A percentile compares a stretch with the other conserved stretches of the same genome.
phyloP scores from a whole-genome alignment of 2,888 invertebrate genomes.

The Clepsis dumicolana region DNA sequence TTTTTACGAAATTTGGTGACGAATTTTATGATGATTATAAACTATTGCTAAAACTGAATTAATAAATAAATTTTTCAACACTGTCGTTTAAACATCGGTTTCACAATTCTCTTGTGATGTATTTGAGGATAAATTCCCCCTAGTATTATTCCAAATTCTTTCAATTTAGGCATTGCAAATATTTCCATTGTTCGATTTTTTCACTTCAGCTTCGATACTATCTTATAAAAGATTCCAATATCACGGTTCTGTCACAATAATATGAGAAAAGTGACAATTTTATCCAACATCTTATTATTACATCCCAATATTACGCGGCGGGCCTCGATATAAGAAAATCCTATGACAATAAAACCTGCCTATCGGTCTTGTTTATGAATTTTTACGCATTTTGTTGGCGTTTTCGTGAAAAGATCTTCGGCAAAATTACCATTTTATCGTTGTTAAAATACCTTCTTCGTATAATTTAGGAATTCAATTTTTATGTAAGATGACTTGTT shows the following conservation, averaged over 20 bases:
- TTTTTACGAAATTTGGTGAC: background rate
- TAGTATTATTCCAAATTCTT: background rate
- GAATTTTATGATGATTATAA: background rate
- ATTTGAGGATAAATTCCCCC: background rate
- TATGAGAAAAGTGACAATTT: conserved; percentile 49
- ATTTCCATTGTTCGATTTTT: conserved; percentile 35
- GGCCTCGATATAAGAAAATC: conserved; percentile 30
- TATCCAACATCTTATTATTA: conserved; percentile 45
- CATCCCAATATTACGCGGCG: conserved; percentile 40
- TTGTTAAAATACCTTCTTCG: background rate
- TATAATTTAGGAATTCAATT: background rate
- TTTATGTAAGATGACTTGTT: background rate
- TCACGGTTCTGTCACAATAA: conserved; percentile 37
- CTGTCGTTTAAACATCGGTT: background rate
- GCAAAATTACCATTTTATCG: conserved; percentile 11
- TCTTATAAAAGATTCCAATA: conserved; percentile 41
- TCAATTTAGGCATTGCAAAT: conserved; percentile 24
- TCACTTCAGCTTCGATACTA: conserved; percentile 27
- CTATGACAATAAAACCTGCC: conserved; percentile 33
- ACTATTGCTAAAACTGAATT: too few relatives aligned
- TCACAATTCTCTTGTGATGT: background rate
- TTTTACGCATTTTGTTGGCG: conserved; percentile 15
- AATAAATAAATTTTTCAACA: background rate
- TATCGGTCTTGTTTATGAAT: conserved; percentile 20
- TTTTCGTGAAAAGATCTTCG: conserved; percentile 3